These are phyloP conservation scores for Euschistus heros DNA, from an alignment of 1,140 invertebrate genomes.

Conservation along the genomic window DNA sequence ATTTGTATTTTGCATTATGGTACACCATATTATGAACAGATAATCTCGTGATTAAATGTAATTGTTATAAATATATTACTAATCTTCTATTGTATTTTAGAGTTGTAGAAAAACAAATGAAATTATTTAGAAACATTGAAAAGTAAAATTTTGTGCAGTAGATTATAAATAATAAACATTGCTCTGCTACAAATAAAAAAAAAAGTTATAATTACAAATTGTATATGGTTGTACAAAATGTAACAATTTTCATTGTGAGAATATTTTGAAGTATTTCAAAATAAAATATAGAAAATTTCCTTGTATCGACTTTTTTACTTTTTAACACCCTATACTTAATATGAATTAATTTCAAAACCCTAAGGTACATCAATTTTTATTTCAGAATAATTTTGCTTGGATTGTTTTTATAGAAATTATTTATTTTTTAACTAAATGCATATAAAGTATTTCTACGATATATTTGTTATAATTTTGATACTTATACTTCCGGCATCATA, in stretches of 20 bases:
- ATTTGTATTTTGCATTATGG: slow-evolving; percentile 19
- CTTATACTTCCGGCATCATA: too few relatives aligned
- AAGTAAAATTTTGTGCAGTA: slow-evolving; percentile 30
- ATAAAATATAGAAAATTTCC: slow-evolving; percentile 28
- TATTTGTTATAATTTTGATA: too few relatives aligned
- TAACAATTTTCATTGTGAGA: slow-evolving; percentile 30
- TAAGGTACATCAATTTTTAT: too few relatives aligned
- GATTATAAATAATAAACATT: slow-evolving; percentile 21
- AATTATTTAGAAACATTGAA: background rate
- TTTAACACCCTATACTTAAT: too few relatives aligned
- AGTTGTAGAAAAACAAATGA: slow-evolving; percentile 14
- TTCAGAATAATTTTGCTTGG: too few relatives aligned
- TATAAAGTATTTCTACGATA: too few relatives aligned
- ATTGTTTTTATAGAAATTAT: too few relatives aligned
- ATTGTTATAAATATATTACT: slow-evolving; percentile 16
- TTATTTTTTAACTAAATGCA: too few relatives aligned
- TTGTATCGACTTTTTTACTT: background rate
- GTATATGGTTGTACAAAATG: slow-evolving; percentile 31
- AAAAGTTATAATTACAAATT: slow-evolving; percentile 25
- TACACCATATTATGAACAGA: slow-evolving; percentile 9
- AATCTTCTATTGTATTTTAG: slow-evolving; percentile 18
- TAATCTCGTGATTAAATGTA: slow-evolving; percentile 23
- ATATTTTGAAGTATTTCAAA: slow-evolving; percentile 32
- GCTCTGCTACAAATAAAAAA: slow-evolving; percentile 25
- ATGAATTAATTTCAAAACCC: too few relatives aligned